Base-by-base conservation (phyloP, 1,140 invertebrate genomes). In the Drosophila ogumai region DNA sequence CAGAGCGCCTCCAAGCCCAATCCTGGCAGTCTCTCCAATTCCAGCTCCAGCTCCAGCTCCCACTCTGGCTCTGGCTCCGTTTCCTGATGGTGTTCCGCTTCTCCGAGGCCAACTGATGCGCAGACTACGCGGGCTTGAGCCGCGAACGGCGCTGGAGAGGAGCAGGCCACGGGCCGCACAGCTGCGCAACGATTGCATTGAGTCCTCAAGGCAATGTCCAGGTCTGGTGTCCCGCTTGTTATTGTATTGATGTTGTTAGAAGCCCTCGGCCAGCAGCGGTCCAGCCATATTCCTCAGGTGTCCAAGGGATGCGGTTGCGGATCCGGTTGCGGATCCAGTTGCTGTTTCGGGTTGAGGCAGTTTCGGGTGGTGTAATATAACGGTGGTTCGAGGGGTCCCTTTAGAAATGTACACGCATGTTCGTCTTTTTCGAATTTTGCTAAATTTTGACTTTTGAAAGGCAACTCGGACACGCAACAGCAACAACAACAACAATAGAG, bases 401-500 rank as follows among this genome's bases (percentile, higher is more conserved):
- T 55, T 41, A 63, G 6, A 57, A 50, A 25, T 17, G 7, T 43
- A 40, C 47, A 64, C 32, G 40, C 73, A 76, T 75, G 28, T 47
- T 56, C 19, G 36, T 54, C 50, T 50, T 43, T 31, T 15, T 31
- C 17, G 25, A 55, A 71, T 60, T 44, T 49, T 59, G 28, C 22
- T 43, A 36, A 57, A 54, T 73, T 25, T 74, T 34, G 55, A 72
- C 49, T 57, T 76, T 76, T 67, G 46, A 76, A 76, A 75, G 61
- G 76, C 75, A 68, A 81, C 50, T 59, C 59, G 56, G 69, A 56
- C 78, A 59, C 66, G 41, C 65, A 54, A 49, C 57, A 78, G 58
- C 65, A 79, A 72, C 67, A 79, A 67, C 68, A 64, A 72, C 73
- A 82, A 69, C 31, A 68, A 64, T 25, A 40, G 13, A 46, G 43